Evolutionary conservation across 1,140 invertebrate genomes (phyloP), one percentile per base, ranked within the genome.

Genomic region (Galleria mellonella): DNA sequence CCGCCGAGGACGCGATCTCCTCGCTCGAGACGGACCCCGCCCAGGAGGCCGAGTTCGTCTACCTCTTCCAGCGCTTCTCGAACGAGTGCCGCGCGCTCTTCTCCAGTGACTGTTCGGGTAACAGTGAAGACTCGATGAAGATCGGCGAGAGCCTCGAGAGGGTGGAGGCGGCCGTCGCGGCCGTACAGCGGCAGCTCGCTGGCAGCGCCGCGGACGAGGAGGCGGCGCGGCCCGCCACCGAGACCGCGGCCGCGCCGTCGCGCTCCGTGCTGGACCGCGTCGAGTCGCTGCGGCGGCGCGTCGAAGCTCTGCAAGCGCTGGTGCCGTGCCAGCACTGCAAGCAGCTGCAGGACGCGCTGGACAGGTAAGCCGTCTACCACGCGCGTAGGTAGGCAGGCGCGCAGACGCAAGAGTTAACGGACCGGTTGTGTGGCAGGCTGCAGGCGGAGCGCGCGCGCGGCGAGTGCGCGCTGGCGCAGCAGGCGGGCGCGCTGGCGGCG

Each of bases 21-120:
- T 81, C 83, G 53, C 76, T 88, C 46, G 83, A 87, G 46, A 77
- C 66, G 39, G 83, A 89, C 65, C 70, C 83, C 47, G 57, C 81
- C 10, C 79, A 83, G 45, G 89, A 88, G 63, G 86, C 89, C 43
- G 90, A 91, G 77, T 90, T 90, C 63, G 84, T 87, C 48, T 90
- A 89, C 69, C 78, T 91, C 17, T 91, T 89, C 72, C 89, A 88
- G 42, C 89, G 89, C 52, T 89, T 90, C 66, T 86, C 83, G 36
- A 87, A 85, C 47, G 88, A 90, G 62, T 90, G 87, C 66, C 88
- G 60, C 67, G 87, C 60, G 81, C 88, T 66, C 72, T 87, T 67
- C 81, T 89, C 62, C 83, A 78, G 61, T 84, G 83, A 69, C 69
- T 89, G 53, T 84, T 82, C 62, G 53, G 86, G 89, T 58, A 84